These are phyloP conservation scores for Oxyura jamaicensis DNA, from an alignment of 2,113 vertebrate species.

Conservation along the genomic window DNA sequence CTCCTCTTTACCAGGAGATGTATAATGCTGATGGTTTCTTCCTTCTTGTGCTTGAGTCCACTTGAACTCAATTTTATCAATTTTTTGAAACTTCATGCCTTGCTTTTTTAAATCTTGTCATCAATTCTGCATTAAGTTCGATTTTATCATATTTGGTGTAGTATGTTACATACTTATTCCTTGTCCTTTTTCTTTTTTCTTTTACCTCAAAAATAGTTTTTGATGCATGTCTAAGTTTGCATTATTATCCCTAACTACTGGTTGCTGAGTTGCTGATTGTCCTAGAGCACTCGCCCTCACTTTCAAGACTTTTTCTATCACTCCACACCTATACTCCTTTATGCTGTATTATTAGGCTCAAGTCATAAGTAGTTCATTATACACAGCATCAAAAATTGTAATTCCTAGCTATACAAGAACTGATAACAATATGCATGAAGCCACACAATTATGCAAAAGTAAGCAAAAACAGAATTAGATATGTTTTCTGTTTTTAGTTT, in stretches of 20 bases:
- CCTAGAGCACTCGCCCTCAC: background rate
- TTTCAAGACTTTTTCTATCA: background rate
- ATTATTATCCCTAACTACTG: background rate
- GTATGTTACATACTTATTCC: background rate
- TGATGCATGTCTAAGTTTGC: background rate
- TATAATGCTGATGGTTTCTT: background rate
- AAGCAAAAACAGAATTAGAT: background rate
- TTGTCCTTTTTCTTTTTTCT: background rate
- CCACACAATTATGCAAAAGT: background rate
- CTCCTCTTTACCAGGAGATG: background rate
- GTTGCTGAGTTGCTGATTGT: background rate
- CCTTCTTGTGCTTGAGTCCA: background rate
- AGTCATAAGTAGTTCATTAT: background rate
- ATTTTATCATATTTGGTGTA: background rate
- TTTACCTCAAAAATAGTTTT: background rate
- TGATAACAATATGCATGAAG: background rate
- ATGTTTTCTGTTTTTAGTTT: background rate
- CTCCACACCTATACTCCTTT: background rate
- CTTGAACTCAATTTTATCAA: background rate
- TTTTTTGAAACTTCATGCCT: background rate
- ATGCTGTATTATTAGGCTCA: background rate
- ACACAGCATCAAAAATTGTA: background rate
- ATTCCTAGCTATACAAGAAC: background rate
- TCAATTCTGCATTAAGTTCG: background rate
- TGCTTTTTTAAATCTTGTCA: background rate